Evolutionary conservation across 2,888 invertebrate species (phyloP), one percentile per base, ranked within the genome.

Genomic region (Eupithecia tripunctaria): DNA sequence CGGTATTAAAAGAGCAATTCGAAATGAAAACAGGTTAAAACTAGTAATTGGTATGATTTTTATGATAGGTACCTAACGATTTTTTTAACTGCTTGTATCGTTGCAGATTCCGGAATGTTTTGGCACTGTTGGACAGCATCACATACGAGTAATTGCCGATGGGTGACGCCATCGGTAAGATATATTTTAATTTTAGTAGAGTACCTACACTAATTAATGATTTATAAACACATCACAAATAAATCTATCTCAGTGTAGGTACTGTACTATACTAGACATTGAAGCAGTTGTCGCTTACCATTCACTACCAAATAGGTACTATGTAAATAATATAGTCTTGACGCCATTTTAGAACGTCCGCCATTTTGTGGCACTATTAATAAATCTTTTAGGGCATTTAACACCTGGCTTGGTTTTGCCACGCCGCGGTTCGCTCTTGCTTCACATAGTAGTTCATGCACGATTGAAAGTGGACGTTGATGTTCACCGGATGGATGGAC

Each of bases 401-500:
- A 21, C 38, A 38, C 10, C 32, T 27, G 15, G 18, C 21, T 86
- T 14, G 88, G 83, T 0, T 71, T 15, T 14, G 69, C 74, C 74
- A 74, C 41, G 69, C 67, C 15, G 68, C 71, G 15, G 29, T 41
- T 12, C 62, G 65, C 74, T 94, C 93, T 0, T 86, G 84, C 76
- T 93, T 94, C 71, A 93, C 87, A 81, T 89, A 91, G 81, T 91
- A 92, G 84, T 89, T 85, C 82, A 91, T 85, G 79, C 91, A 94
- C 43, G 94, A 90, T 78, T 92, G 92, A 85, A 97, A 98, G 91
- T 97, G 97, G n/a, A 98, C 98, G 86, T 97, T 97, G 75, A 98
- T 98, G 73, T 97, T 98, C 80, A 98, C 97, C 4, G 98, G 98
- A 91, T 98, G 98, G 43, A 98, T 90, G 2, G 97, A 95, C 27